Evolutionary conservation across 2,113 vertebrate species (phyloP), one percentile per base, ranked within the genome.

Genomic region (Scomber japonicus): DNA sequence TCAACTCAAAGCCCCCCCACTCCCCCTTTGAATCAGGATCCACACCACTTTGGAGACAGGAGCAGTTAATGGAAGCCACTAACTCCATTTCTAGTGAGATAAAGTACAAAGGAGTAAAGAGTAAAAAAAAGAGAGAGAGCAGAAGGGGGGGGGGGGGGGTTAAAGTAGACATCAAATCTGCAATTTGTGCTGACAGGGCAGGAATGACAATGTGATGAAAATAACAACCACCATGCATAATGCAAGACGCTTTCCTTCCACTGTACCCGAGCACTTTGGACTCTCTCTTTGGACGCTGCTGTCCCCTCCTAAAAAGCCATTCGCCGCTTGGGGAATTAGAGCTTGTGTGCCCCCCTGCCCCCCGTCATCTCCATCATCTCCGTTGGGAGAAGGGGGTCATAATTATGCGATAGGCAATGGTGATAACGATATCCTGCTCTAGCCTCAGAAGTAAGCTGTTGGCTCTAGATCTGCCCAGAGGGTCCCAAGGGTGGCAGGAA

Each of bases 161-260:
- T 55, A 50, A 71, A 85, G 81, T 49, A 78, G 75, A 85, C 79
- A 76, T 75, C 73, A 46, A 68, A 73, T 27, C 48, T 17, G 61
- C 75, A 63, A 71, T 90, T 88, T 90, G 69, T 90, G 92, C 91
- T 92, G 92, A 92, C 79, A 0, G 63, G 51, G 82, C 90, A 86
- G 64, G 71, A 79, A 78, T 30, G n/a, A 91, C 90, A 90, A 90
- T 90, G 86, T 91, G 91, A 91, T 92, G 90, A 89, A 93, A 94
- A 92, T 92, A 93, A 93, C 92, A 91, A 88, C 91, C 66, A 12
- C 24, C 89, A 91, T 93, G 64, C 65, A 93, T 94, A 89, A 94
- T 94, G 88, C 83, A 94, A 11, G 74, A 80, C 66, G 13, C 88
- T 89, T 75, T 86, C 71, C 80, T 78, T 78, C 74, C 55, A 71